A percentile compares a stretch with the other conserved stretches of the same genome.
Conservation (phyloP, 2,113 vertebrate species). For the Lepus europaeus region DNA sequence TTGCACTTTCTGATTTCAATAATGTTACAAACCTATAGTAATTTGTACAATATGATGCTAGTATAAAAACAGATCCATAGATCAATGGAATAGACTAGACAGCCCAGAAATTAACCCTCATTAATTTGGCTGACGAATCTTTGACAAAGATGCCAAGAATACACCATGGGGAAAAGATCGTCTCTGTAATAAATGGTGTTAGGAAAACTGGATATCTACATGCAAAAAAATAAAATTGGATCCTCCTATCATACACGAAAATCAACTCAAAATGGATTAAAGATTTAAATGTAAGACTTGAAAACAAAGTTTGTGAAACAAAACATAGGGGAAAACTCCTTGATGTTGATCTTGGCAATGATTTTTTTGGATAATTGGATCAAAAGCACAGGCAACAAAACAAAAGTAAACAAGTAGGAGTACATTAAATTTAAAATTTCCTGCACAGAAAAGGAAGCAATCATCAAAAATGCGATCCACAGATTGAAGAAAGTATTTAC, state of each 20-base stretch:
- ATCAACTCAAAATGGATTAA: not conserved
- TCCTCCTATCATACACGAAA: not conserved
- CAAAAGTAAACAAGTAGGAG: not conserved
- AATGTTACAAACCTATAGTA: not conserved
- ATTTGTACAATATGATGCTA: not conserved
- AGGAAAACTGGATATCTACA: not conserved
- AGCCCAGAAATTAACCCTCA: not conserved
- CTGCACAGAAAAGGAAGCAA: not conserved
- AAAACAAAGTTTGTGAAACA: not conserved
- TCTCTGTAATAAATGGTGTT: not conserved
- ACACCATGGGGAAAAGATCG: not conserved
- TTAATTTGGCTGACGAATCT: not conserved
- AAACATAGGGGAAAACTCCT: not conserved
- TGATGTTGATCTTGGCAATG: not conserved
- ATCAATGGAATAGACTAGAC: not conserved
- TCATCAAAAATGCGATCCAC: not conserved
- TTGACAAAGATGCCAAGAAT: not conserved
- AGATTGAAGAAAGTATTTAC: not conserved
- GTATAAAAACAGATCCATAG: not conserved
- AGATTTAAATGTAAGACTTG: not conserved
- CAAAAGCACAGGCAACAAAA: not conserved
- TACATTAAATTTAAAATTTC: not conserved
- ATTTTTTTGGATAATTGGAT: not conserved
- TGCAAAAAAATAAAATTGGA: not conserved
- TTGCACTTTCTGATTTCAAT: not conserved